Percentiles rank a stretch among this genome's conserved stretches.
Evolutionary conservation across 2,888 invertebrate genomes (phyloP).

Genomic region (Pandemis corylana): DNA sequence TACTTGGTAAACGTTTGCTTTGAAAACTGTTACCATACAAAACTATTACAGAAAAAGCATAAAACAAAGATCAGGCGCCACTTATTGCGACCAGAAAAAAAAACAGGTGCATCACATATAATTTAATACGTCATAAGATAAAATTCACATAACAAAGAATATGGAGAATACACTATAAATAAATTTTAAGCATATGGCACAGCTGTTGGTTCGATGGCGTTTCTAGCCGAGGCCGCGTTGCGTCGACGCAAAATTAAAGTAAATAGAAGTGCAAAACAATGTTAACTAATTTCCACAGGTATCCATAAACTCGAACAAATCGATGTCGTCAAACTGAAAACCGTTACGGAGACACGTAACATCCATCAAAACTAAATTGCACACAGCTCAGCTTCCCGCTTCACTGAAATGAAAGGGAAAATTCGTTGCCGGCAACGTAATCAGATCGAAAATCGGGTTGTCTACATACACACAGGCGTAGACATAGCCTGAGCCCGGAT

Average conservation of each 20-base stretch:
- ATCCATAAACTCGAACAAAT: conserved; percentile 26
- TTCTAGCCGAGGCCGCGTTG: conserved; percentile 18
- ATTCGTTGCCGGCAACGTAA: conserved; percentile 63
- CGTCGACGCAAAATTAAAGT: conserved; percentile 23
- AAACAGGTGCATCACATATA: conserved; percentile 23
- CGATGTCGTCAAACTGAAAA: conserved; percentile 10
- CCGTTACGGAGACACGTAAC: conserved; percentile 25
- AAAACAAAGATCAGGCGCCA: conserved; percentile 1
- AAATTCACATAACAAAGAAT: conserved; percentile 31
- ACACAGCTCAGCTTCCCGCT: conserved; percentile 35
- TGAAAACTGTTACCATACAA: conserved; percentile 6
- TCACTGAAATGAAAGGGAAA: conserved; percentile 49
- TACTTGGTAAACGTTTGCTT: not conserved
- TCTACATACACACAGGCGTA: conserved; percentile 28
- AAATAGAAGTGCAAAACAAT: conserved; percentile 23
- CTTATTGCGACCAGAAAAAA: conserved; percentile 21
- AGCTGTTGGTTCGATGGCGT: conserved; percentile 26
- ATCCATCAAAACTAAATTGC: conserved; percentile 38
- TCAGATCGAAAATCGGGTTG: conserved; percentile 72
- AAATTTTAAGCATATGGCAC: conserved; percentile 29
- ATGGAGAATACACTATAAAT: conserved; percentile 24
- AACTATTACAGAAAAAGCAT: conserved; percentile 6
- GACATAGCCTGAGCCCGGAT: conserved; percentile 64
- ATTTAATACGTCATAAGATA: conserved; percentile 29
- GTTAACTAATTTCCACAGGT: conserved; percentile 10